phyloP scores from a whole-genome alignment of 2,888 invertebrate genomes.

The Atrina japonica region DNA sequence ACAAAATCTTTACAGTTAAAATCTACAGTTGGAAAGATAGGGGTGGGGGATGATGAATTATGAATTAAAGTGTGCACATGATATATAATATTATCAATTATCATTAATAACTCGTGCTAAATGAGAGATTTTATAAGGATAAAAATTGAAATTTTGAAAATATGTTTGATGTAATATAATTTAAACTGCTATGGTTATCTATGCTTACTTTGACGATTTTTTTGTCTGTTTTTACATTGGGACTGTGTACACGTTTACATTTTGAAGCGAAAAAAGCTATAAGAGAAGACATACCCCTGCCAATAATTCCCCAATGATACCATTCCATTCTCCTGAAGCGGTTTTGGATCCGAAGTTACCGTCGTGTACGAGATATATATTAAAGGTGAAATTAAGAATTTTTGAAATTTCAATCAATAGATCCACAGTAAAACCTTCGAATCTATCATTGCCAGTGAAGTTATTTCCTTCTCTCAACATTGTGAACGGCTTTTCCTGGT shows the following conservation, averaged over 20 bases:
- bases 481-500: slow-evolving; percentile 69
- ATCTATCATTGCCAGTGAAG: slow-evolving; percentile 59
- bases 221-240: too few species aligned
- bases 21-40: not conserved
- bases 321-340: slow-evolving; percentile 69
- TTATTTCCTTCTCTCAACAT: slow-evolving; percentile 60
- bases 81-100: too few species aligned
- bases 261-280: too few species aligned
- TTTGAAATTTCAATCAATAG: slow-evolving; percentile 62
- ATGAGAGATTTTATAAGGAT: too few species aligned
- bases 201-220: too few species aligned
- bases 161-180: too few species aligned
- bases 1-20: too few species aligned
- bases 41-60: not conserved
- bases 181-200: too few species aligned
- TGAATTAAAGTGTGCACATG: not conserved
- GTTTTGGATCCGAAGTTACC: slow-evolving; percentile 66
- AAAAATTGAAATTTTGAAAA: too few species aligned
- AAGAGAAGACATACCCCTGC: slow-evolving; percentile 67
- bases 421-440: slow-evolving; percentile 72
- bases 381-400: slow-evolving; percentile 64
- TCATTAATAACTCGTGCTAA: too few species aligned
- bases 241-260: too few species aligned
- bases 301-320: slow-evolving; percentile 74
- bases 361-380: slow-evolving; percentile 71